These are phyloP conservation scores for Ammodytes marinus DNA, from an alignment of 2,113 vertebrate species.

Conservation along the genomic window DNA sequence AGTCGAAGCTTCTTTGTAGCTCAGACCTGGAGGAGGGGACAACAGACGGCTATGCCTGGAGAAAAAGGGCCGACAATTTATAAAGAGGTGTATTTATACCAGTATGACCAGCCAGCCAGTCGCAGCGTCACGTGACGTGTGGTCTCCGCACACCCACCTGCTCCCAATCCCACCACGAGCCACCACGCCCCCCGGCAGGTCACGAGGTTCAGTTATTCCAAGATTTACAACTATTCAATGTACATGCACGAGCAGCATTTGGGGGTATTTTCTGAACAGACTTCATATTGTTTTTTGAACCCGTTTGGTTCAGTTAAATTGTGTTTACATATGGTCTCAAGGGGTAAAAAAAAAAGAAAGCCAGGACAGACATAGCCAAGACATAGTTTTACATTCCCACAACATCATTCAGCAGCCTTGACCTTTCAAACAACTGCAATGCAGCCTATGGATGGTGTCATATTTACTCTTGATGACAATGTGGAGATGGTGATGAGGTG, in stretches of 20 bases:
- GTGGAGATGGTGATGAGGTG: not conserved
- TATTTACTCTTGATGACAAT: slow-evolving; percentile 25
- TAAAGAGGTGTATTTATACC: slow-evolving; percentile 77
- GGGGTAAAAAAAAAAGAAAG: accelerated
- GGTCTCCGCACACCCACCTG: slow-evolving; percentile 70
- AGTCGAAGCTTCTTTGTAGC: slow-evolving; percentile 64
- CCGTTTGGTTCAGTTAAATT: not conserved
- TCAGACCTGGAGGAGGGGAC: slow-evolving; percentile 12
- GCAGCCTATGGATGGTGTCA: not conserved
- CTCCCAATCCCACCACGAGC: slow-evolving; percentile 33
- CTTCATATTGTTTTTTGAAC: not conserved
- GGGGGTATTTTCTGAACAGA: not conserved
- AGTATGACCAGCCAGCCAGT: slow-evolving; percentile 21
- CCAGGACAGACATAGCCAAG: not conserved
- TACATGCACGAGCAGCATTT: not conserved
- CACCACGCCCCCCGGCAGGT: slow-evolving; percentile 22
- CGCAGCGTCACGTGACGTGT: slow-evolving; percentile 72
- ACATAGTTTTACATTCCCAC: not conserved
- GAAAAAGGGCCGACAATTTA: slow-evolving; percentile 42
- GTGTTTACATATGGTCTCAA: not conserved
- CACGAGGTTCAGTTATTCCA: slow-evolving; percentile 6
- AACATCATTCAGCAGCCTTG: slow-evolving; percentile 12
- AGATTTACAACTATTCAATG: not conserved
- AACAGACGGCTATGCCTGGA: slow-evolving; percentile 32
- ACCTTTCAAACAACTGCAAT: slow-evolving; percentile 26